Evolutionary conservation across 1,140 invertebrate species (phyloP).

Genomic region (Oscheius sp.): DNA sequence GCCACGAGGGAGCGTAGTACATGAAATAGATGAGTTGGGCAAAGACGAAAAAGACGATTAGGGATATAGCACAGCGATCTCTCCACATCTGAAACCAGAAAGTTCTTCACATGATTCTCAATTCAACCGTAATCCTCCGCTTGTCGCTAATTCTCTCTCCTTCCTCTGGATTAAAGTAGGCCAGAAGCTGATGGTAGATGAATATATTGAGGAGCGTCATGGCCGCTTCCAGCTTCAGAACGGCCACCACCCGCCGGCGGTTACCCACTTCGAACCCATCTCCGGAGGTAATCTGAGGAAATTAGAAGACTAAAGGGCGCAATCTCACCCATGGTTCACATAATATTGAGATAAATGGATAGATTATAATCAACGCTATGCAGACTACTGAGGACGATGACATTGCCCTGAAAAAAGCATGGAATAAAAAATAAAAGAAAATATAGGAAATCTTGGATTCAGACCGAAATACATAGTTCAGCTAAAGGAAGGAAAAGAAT

Average conservation of each 20-base stretch:
- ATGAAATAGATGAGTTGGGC: slow-evolving; percentile 30
- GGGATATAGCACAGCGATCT: slow-evolving; percentile 6
- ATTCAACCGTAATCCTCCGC: background rate
- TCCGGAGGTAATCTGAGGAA: background rate
- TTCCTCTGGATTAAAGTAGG: background rate
- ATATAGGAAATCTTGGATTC: too few relatives aligned
- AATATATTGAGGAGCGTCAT: slow-evolving; percentile 24
- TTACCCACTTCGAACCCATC: slow-evolving; percentile 23
- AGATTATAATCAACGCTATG: background rate
- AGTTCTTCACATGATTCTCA: background rate
- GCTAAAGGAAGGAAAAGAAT: too few relatives aligned
- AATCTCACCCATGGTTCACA: slow-evolving; percentile 19
- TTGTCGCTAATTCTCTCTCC: background rate
- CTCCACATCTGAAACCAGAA: slow-evolving; percentile 3
- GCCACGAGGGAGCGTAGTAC: slow-evolving; percentile 22
- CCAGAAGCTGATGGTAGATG: slow-evolving; percentile 23
- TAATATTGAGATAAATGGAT: background rate
- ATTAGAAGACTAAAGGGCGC: background rate
- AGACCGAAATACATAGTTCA: too few relatives aligned
- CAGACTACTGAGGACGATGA: background rate
- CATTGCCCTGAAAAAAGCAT: background rate
- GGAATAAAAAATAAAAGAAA: background rate
- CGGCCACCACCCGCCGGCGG: slow-evolving; percentile 15
- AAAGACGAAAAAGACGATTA: slow-evolving; percentile 13
- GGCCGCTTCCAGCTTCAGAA: slow-evolving; percentile 7